Base-by-base conservation (phyloP, 2,797 vertebrate genomes). In the Enoplosus armatus region DNA sequence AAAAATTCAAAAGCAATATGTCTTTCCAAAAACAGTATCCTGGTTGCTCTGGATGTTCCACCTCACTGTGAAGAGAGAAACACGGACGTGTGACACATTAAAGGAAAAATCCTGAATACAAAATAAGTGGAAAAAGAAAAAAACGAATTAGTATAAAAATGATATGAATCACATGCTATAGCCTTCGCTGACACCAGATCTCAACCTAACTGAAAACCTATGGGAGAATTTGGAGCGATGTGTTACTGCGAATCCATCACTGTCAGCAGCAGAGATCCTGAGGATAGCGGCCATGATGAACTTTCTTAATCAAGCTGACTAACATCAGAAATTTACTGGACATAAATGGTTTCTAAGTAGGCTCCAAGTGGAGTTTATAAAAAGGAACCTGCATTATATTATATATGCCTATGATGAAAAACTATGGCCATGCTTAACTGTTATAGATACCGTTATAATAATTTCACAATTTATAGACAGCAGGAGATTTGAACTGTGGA, bases 1-100 rank as follows among this genome's bases (percentile, higher is more conserved):
- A 75, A 73, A 76, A 56, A 53, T 55, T 76, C 6, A 59, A 55
- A 56, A 37, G 45, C 5, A 14, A 20, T 5, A 11, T 14, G 6
- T 50, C 10, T 22, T 41, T 59, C 14, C 47, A 61, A 47, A 53
- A 53, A 15, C 27, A 61, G 10, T 7, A 8, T 11, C 16, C 9
- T 1, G 1, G 2, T 33, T 24, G 5, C 26, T 10, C 45, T 68
- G 16, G 15, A 31, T 53, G 14, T 35, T 18, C n/a, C 20, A 24
- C 8, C n/a, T 33, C 24, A 18, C 1, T 41, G 11, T 64, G 50
- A 58, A 26, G 45, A 27, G 31, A 77, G 22, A 31, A 67, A 55
- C 37, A 54, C 3, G 1, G 15, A 64, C 35, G 41, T 53, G 24
- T 39, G 45, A 65, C 27, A 24, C 1, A 63, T 43, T 41, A 56